phyloP scores from a whole-genome alignment of 2,113 vertebrate species.

The Colaptes auratus region DNA sequence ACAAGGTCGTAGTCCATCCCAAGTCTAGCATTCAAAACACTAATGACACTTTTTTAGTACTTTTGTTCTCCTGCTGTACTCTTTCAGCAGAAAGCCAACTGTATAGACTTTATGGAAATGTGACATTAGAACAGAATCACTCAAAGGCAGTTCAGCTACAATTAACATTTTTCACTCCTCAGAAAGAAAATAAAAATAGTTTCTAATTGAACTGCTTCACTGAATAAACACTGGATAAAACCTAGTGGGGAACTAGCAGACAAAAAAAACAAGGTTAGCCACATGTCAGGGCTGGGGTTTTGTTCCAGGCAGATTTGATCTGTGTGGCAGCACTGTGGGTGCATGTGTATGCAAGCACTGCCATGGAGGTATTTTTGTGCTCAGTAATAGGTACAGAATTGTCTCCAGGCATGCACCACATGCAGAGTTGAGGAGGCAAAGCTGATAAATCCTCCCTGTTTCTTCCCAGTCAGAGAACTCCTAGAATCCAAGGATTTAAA shows the following conservation, averaged over 20 bases:
- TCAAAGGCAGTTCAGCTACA: constrained; percentile 63
- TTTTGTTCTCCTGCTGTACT: background rate
- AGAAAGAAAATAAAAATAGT: constrained; percentile 55
- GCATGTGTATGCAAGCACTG: background rate
- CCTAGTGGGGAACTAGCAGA: background rate
- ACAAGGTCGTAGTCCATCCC: background rate
- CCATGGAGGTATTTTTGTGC: accelerated
- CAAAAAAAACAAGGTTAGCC: background rate
- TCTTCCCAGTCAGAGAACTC: background rate
- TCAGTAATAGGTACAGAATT: background rate
- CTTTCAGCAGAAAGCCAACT: constrained; percentile 21
- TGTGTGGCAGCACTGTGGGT: background rate
- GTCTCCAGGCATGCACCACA: background rate
- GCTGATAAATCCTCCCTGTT: background rate
- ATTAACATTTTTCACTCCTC: constrained; percentile 66
- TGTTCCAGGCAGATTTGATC: background rate
- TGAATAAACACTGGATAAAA: constrained; percentile 48
- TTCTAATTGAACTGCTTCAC: constrained; percentile 53
- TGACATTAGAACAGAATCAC: constrained; percentile 71
- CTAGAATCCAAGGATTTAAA: background rate
- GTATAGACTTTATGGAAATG: constrained; percentile 69
- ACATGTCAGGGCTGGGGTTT: background rate
- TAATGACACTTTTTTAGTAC: background rate
- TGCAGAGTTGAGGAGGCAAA: background rate
- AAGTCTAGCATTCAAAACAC: background rate